Base-by-base conservation (phyloP, 92 coral and sea anemone species). In the Nematostella vectensis region DNA sequence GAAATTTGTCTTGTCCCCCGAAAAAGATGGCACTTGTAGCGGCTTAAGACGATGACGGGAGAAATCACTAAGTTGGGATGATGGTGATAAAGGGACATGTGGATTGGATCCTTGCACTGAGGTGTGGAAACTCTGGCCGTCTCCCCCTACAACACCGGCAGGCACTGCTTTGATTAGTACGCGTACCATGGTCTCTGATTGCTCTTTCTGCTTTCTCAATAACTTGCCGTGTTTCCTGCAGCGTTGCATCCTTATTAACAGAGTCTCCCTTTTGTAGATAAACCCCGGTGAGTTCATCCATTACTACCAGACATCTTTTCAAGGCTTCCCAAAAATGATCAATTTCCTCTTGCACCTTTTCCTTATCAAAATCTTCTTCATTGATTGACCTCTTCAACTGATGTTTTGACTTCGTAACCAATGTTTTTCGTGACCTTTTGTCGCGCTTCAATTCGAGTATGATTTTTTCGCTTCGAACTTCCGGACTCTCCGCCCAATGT, bases 1-100 rank as follows among this genome's bases (percentile, higher is more conserved):
- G 36, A 75, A 76, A 50, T 65, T 63, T 18, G 58, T 44, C 30
- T 81, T 75, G 53, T 75, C 67, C 1, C 75, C 83, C 28, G 50
- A 42, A 33, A 53, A 76, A 1, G 0, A 21, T 1, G 78, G 75
- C 0, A 80, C 77, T 27, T 57, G 52, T 2, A 80, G 47, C 19
- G 76, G 68, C 37, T 67, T 61, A 25, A 33, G 40, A 33, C 40
- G 40, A 6, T 33, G 40, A 6, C 40, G 40, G 15, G 15, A 33
- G 6, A 15, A 6, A 6, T 33, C 40, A 15, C 40, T 33, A 6
- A 15, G 8, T 33, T 33, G 40, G 6, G 40, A 33, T 33, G 40
- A 33, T 33, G 40, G 40, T 33, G 40, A 33, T 15, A 33, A 6
- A 6, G 40, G 40, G 6, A 33, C 15, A 6, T n/a, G n/a, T n/a